Base-by-base conservation (phyloP, 2,888 invertebrate species). In the Oxycera nigricornis region DNA sequence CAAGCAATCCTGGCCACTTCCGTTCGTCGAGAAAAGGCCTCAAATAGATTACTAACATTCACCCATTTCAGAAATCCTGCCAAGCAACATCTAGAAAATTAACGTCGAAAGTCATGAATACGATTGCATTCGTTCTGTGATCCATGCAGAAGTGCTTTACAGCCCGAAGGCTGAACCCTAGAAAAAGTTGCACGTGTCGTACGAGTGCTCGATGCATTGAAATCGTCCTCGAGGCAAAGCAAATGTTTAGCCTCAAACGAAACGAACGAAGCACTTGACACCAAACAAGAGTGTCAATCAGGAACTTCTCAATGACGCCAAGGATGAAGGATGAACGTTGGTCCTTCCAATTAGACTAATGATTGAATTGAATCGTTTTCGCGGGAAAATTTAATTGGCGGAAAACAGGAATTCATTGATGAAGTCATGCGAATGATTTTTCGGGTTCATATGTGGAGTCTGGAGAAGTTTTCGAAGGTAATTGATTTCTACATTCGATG, bases 221-320 rank as follows among this genome's bases (percentile, higher is more conserved):
- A 20, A 4, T 11, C 22, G 39, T 65, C 22, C 65, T 65, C 41
- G 41, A 17, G 17, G 20, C 39, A 22, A 6, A 30, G 65, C 39
- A 26, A 65, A 65, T 65, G 65, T 41, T 65, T 39, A 41, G 41
- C 65, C 65, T 65, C 31, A 55, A 70, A 55, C 55, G 55, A 55
- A 52, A 52, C 35, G 65, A 65, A 11, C 7, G 52, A 20, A 52
- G 1, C 31, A 52, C 70, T 70, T 70, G 70, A 70, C 70, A 70
- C 70, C 70, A 31, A 70, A 70, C 35, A 70, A 52, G 52, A 70
- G 52, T 70, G 70, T 70, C 70, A 70, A 70, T 70, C 70, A 70
- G 65, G 41, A 41, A 65, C 61, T 61, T 61, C 26, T 30, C n/a
- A 20, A 31, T 39, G 28, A 30, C 30, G 26, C 14, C 35, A 11